Evolutionary conservation across 2,888 invertebrate genomes (phyloP).

Genomic region (Eilema depressum): DNA sequence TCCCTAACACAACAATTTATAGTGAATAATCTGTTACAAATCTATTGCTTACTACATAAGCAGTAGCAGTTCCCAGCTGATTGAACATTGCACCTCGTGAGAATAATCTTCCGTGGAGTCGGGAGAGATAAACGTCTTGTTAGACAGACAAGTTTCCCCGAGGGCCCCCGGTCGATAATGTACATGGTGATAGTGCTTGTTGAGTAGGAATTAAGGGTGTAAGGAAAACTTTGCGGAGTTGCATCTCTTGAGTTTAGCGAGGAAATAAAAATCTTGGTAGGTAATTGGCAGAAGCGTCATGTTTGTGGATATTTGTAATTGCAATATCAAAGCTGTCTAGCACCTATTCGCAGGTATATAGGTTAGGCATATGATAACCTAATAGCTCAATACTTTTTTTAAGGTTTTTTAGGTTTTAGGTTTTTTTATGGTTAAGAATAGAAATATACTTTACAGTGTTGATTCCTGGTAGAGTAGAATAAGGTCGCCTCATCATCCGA

Average conservation of each 20-base stretch:
- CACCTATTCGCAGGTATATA: too few relatives aligned
- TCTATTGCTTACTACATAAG: constrained; percentile 21
- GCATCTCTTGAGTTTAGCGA: neutral
- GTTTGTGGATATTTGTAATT: too few relatives aligned
- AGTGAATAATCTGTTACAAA: neutral
- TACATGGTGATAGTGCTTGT: constrained; percentile 24
- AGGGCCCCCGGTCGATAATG: constrained; percentile 32
- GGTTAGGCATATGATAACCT: too few relatives aligned
- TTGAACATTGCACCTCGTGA: constrained; percentile 35
- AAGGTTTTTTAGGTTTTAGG: too few relatives aligned
- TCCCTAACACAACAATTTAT: neutral
- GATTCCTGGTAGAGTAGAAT: too few relatives aligned
- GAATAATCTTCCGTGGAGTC: constrained; percentile 31
- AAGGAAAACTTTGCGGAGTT: neutral
- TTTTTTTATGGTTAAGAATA: too few relatives aligned
- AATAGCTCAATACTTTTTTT: too few relatives aligned
- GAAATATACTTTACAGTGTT: too few relatives aligned
- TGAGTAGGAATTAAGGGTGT: constrained; percentile 14
- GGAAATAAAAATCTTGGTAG: neutral
- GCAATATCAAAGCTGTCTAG: too few relatives aligned
- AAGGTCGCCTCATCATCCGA: too few relatives aligned
- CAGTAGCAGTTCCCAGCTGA: constrained; percentile 31
- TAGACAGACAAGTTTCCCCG: constrained; percentile 38
- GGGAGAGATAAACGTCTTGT: constrained; percentile 21
- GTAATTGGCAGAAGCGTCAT: too few relatives aligned